A percentile compares a stretch with the other conserved stretches of the same genome.
Evolutionary conservation across 2,113 vertebrate species (phyloP).

Genomic region (Tachuris rubrigastra): DNA sequence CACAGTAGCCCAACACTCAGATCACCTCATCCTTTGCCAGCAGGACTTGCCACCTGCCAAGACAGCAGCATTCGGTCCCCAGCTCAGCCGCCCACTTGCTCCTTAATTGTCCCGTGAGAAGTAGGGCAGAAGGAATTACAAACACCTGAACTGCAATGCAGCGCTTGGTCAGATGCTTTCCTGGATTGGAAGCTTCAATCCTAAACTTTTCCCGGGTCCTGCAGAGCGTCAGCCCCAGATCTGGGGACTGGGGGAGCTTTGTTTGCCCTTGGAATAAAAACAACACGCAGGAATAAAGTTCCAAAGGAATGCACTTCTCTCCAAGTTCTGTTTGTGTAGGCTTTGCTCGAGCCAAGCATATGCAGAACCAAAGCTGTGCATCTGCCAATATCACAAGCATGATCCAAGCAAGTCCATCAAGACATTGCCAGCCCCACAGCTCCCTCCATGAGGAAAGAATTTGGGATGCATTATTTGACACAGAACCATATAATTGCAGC

Average conservation of each 20-base stretch:
- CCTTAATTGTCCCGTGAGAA: neutral
- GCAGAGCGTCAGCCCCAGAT: fast-evolving
- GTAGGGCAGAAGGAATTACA: neutral
- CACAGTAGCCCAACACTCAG: neutral
- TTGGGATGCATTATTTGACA: constrained; percentile 48
- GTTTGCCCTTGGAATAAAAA: neutral
- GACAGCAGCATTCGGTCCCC: neutral
- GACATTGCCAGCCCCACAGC: constrained; percentile 4
- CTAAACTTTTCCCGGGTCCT: fast-evolving
- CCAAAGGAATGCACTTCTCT: constrained; percentile 9
- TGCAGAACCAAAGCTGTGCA: constrained; percentile 59
- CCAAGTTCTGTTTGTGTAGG: constrained; percentile 36
- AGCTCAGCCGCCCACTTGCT: neutral
- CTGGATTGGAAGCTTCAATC: neutral
- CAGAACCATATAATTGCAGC: constrained; percentile 42
- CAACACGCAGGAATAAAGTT: neutral
- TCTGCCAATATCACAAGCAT: constrained; percentile 35
- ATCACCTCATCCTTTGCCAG: neutral
- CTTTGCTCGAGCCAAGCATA: constrained; percentile 16
- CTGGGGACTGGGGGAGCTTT: neutral
- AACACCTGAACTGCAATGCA: neutral
- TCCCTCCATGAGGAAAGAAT: constrained; percentile 52
- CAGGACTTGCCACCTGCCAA: neutral
- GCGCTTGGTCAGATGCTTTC: neutral
- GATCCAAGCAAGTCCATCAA: constrained; percentile 3